Evolutionary conservation across 2,113 vertebrate species (phyloP), one percentile per base, ranked within the genome.

Genomic region (Puffinus mauretanicus): DNA sequence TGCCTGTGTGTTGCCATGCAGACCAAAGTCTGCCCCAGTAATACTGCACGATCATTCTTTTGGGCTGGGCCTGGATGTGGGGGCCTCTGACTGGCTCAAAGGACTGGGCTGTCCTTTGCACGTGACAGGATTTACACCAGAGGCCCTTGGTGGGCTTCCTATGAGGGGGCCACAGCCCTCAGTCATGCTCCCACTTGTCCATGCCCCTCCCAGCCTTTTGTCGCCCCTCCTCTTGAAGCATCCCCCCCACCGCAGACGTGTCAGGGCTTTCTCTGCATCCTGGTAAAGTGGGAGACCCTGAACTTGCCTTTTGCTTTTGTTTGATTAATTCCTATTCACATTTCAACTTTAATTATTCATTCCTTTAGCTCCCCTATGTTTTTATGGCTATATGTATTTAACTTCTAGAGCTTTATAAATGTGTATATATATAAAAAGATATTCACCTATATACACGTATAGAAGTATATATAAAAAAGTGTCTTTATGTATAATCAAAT

Each of bases 141-240:
- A 4, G 11, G 9, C 20, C n/a, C 15, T 36, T 26, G 3, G 16
- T 27, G 32, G 16, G 20, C 30, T 73, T 82, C 21, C 36, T 65
- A 25, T 3, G 16, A 61, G 13, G 3, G 6, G 10, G 7, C 2
- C 36, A 21, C 9, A 40, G 36, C 5, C 19, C 12, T 38, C 6
- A 3, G 7, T 22, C 38, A 46, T 52, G 20, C 57, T 62, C 2
- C 5, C 16, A 9, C 22, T 42, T 60, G 26, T 3, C 12, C n/a
- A 55, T 12, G 22, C 2, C 9, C 2, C 19, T 61, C 5, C 3
- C 14, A 73, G 22, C 51, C 6, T 66, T 76, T 44, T 42, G 30
- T 4, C 1, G 1, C 1, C 8, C 14, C 3, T 76, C 13, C 3
- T 57, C 4, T n/a, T 62, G 17, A 82, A 77, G 14, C 0, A 1